These are phyloP conservation scores for Cetonia aurata DNA, from an alignment of 2,888 invertebrate species.

Conservation along the genomic window DNA sequence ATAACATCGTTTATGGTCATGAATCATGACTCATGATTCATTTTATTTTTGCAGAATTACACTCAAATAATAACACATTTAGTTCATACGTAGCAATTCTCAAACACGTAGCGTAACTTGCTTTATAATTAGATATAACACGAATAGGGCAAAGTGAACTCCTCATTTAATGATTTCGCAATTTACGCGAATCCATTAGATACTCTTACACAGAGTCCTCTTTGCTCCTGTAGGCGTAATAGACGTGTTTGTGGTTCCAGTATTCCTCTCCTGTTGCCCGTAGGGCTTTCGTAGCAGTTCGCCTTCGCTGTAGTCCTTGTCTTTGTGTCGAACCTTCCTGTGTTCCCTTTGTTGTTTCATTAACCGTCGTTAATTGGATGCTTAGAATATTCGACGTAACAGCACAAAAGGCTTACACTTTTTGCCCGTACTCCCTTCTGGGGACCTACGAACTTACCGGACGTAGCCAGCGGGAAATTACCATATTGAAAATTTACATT, in stretches of 20 bases:
- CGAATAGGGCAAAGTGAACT: no score
- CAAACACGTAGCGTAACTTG: no score
- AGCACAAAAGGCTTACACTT: slow-evolving; percentile 1
- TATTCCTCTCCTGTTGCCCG: slow-evolving; percentile 3
- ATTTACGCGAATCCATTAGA: slow-evolving; percentile 14
- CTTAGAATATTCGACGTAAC: slow-evolving; percentile 15
- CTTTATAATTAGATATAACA: no score
- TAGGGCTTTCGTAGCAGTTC: slow-evolving; percentile 17
- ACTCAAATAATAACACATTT: no score
- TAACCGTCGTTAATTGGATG: slow-evolving; percentile 28
- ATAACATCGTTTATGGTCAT: no score
- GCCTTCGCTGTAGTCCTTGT: neutral
- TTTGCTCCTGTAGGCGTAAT: slow-evolving; percentile 4
- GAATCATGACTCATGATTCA: no score
- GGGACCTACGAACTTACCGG: no score
- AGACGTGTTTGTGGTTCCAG: slow-evolving; percentile 10
- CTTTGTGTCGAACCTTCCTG: slow-evolving; percentile 18
- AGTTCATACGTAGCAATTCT: no score
- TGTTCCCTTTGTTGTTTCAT: slow-evolving; percentile 26
- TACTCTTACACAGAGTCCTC: slow-evolving; percentile 1
- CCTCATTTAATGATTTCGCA: slow-evolving; percentile 3
- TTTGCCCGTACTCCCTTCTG: neutral
- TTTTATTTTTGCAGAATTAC: no score
- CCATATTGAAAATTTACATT: no score
- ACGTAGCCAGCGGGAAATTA: no score